A percentile compares a stretch with the other conserved stretches of the same genome.
These are phyloP conservation scores for Drosophila chauvacae DNA, from an alignment of 1,140 invertebrate species.

Conservation along the genomic window DNA sequence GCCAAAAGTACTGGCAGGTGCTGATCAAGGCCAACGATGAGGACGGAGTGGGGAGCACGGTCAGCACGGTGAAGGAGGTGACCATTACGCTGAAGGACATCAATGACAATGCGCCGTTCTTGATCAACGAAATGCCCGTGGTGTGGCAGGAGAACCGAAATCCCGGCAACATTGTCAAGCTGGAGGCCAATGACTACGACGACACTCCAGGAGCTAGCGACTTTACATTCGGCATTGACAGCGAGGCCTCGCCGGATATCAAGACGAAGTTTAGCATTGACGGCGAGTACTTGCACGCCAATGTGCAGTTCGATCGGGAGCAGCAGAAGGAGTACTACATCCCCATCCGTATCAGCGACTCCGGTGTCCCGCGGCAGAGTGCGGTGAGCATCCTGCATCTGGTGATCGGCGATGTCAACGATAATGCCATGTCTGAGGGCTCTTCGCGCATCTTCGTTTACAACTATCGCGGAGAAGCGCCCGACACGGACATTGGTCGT, in stretches of 20 bases:
- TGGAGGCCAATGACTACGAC: constrained; percentile 91
- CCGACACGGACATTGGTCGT: constrained; percentile 92
- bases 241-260: constrained; percentile 88
- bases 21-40: constrained; percentile 93
- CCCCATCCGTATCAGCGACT: constrained; percentile 94
- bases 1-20: constrained; percentile 93
- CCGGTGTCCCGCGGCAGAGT: constrained; percentile 89
- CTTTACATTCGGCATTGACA: constrained; percentile 90
- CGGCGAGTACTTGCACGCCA: constrained; percentile 86
- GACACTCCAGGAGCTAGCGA: constrained; percentile 90
- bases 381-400: constrained; percentile 92
- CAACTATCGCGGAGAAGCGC: constrained; percentile 92
- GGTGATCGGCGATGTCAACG: constrained; percentile 95
- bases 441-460: constrained; percentile 95
- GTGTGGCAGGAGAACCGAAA: constrained; percentile 92
- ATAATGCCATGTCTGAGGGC: constrained; percentile 93
- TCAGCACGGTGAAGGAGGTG: constrained; percentile 88
- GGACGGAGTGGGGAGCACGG: constrained; percentile 88
- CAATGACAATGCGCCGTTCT: constrained; percentile 95
- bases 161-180: constrained; percentile 88
- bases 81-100: constrained; percentile 92
- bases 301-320: constrained; percentile 94
- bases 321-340: constrained; percentile 93
- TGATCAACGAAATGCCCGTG: constrained; percentile 91
- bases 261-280: constrained; percentile 89